Base-by-base conservation (phyloP, 2,797 vertebrate species). In the Echiichthys vipera region DNA sequence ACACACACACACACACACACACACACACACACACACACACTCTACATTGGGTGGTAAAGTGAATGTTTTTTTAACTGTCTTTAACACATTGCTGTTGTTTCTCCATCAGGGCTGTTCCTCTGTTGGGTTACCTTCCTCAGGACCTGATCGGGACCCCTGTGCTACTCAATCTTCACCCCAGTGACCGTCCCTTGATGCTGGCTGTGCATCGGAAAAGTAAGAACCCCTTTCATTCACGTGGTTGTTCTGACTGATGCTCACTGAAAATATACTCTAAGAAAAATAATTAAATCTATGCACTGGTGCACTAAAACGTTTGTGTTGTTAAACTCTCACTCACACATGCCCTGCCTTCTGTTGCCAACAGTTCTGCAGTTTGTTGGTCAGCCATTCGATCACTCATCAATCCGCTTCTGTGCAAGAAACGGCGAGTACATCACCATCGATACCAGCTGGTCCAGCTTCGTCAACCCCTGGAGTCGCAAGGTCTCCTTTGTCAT, bases 391-490 rank as follows among this genome's bases (percentile, higher is more conserved):
- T 98, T 99, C 29, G 97, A 99, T 87, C 97, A 97, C 50, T 97
- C 96, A 1, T 97, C 98, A 0, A 95, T 98, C 56, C 96, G 97
- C 3, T 98, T 99, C 89, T 96, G 97, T 9, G 91, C 97, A 18
- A 95, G 93, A 61, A 99, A 97, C 0, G 97, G 98, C 12, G 97
- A 99, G 74, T 99, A 98, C 49, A 83, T 99, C 88, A 99, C 96
- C 3, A 89, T 98, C 47, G 97, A 99, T 90, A 99, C 96, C 65
- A 99, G 97, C 91, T 99, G 98, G 98, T 99, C 97, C 83, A 98
- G 97, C 90, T 99, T 99, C 51, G 93, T 99, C 88, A 99, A 98
- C 89, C 98, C 98, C 9, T 99, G 97, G 97, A 99, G 97, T 90
- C 93, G 96, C 56, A 99, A 98, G 89, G 96, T 99, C 63, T 97